Conservation (phyloP, 2,888 invertebrate genomes). For the Nycteola revayana region DNA sequence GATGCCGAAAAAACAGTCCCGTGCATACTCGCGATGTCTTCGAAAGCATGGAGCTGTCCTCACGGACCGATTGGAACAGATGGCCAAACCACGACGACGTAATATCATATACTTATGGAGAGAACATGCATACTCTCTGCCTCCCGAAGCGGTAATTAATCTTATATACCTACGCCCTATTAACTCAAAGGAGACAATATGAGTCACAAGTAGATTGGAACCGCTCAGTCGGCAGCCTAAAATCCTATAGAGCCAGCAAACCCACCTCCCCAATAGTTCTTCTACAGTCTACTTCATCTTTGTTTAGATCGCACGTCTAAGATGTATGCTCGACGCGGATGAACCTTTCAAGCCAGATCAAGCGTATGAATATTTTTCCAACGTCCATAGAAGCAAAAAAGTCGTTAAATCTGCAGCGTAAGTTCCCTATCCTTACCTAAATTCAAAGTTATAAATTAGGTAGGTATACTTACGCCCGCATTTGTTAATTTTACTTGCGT, state of each 20-base stretch:
- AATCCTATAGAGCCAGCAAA: no score
- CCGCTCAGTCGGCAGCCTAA: no score
- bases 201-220: no score
- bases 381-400: slow-evolving; percentile 58
- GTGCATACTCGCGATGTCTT: slow-evolving; percentile 59
- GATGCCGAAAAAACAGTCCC: slow-evolving; percentile 40
- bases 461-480: no score
- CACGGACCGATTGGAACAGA: slow-evolving; percentile 61
- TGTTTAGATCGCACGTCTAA: slow-evolving; percentile 59
- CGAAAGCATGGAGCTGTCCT: slow-evolving; percentile 58
- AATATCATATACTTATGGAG: slow-evolving; percentile 63
- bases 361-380: slow-evolving; percentile 71
- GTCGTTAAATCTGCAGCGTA: no score
- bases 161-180: no score
- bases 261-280: no score
- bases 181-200: no score
- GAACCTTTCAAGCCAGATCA: slow-evolving; percentile 74
- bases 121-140: slow-evolving; percentile 51
- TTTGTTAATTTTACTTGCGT: no score
- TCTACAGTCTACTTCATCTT: no score
- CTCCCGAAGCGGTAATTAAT: slow-evolving; percentile 67
- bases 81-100: slow-evolving; percentile 61
- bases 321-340: slow-evolving; percentile 67
- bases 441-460: no score
- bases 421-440: no score